Conservation (phyloP, 2,888 invertebrate species). For the Eupithecia subumbrata region DNA sequence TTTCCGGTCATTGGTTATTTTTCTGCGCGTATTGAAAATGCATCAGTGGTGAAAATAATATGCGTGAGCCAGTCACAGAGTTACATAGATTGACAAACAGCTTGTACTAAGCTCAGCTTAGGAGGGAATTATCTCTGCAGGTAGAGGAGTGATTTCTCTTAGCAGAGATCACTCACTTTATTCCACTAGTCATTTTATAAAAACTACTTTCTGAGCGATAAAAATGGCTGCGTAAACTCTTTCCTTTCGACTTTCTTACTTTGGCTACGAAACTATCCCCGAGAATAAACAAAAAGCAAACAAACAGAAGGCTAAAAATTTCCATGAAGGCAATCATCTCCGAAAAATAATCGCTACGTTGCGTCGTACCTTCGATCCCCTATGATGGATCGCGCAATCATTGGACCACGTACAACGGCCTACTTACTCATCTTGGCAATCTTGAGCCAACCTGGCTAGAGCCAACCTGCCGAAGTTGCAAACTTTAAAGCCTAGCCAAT, state of each 20-base stretch:
- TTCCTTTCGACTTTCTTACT: not conserved
- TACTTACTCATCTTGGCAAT: constrained; percentile 5
- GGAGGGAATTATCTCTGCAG: too few species aligned
- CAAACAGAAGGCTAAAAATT: not conserved
- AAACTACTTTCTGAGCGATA: too few species aligned
- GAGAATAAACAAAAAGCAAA: not conserved
- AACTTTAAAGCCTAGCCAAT: not conserved
- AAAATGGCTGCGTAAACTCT: not conserved
- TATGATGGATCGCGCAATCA: constrained; percentile 8
- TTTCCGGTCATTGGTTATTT: too few species aligned
- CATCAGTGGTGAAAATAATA: too few species aligned
- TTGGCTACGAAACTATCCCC: not conserved
- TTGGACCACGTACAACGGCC: not conserved
- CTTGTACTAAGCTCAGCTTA: too few species aligned
- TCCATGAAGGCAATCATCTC: constrained; percentile 7
- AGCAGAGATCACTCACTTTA: too few species aligned
- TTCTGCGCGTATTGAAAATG: too few species aligned
- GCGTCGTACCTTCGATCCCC: not conserved
- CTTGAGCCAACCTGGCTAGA: not conserved
- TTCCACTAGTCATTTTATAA: too few species aligned
- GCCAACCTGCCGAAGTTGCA: not conserved
- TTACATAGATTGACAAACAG: too few species aligned
- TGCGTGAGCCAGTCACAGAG: too few species aligned
- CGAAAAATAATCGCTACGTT: not conserved
- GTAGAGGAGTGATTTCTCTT: too few species aligned